A percentile compares a stretch with the other conserved stretches of the same genome.
These are phyloP conservation scores for Oostethus manadensis DNA, from an alignment of 2,113 vertebrate genomes.

Conservation along the genomic window DNA sequence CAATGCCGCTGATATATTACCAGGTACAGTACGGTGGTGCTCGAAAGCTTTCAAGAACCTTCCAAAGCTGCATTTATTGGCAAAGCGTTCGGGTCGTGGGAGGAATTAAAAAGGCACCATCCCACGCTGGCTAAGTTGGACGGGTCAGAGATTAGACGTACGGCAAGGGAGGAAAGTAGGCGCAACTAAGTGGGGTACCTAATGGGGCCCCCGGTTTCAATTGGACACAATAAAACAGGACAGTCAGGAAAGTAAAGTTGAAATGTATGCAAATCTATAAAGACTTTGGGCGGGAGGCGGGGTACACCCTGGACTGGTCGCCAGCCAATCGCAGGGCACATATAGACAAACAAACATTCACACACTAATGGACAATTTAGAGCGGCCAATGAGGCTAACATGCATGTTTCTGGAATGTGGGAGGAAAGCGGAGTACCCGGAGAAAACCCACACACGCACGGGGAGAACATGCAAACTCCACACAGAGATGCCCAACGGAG, in stretches of 20 bases:
- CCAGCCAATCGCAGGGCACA: no score
- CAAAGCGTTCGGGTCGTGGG: conserved; percentile 45
- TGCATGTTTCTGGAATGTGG: no score
- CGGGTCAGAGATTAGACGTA: conserved; percentile 28
- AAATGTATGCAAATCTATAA: no score
- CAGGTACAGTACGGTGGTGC: conserved; percentile 24
- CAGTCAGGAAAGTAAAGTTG: conserved; percentile 10
- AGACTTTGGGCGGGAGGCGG: no score
- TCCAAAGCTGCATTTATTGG: conserved; percentile 54
- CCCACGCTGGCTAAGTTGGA: conserved; percentile 25
- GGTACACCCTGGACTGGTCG: no score
- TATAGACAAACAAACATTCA: no score
- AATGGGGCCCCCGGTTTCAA: conserved; percentile 38
- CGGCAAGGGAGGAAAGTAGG: conserved; percentile 19
- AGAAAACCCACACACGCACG: no score
- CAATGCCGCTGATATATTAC: conserved; percentile 23
- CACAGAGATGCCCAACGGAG: no score
- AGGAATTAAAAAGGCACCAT: conserved; percentile 41
- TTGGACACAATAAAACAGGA: neutral
- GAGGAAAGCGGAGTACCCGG: no score
- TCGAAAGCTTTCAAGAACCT: conserved; percentile 39
- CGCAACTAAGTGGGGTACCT: conserved; percentile 2
- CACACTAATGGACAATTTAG: no score
- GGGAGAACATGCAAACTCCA: no score
- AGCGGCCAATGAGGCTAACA: no score